Conservation (phyloP, 2,113 vertebrate genomes). For the Corydoras sp. region DNA sequence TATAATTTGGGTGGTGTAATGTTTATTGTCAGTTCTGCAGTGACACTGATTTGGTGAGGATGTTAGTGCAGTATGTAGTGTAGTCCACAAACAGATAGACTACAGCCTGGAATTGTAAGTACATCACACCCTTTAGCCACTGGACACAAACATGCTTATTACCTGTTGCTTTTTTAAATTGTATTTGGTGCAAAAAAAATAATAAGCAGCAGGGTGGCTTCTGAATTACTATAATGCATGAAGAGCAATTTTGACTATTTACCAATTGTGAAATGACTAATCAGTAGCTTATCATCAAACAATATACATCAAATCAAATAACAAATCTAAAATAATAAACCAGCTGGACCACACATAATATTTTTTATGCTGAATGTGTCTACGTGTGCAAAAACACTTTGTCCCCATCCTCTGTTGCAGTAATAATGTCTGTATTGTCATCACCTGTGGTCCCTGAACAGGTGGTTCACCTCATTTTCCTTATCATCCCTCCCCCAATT, state of each 20-base stretch:
- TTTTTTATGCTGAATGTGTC: background rate
- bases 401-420: constrained; percentile 9
- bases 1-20: too few species aligned
- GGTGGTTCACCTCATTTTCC: constrained; percentile 23
- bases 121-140: too few species aligned
- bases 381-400: background rate
- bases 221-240: background rate
- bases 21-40: too few species aligned
- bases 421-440: constrained; percentile 33
- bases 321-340: constrained; percentile 16
- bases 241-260: background rate
- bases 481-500: background rate
- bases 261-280: constrained; percentile 14
- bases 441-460: constrained; percentile 32
- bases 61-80: too few species aligned
- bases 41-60: too few species aligned
- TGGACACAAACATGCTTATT: too few species aligned
- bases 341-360: constrained; percentile 5
- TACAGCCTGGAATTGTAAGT: too few species aligned
- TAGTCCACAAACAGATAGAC: too few species aligned
- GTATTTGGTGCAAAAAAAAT: too few species aligned
- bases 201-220: too few species aligned
- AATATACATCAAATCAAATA: constrained; percentile 6
- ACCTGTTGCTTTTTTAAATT: too few species aligned
- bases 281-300: constrained; percentile 13